Evolutionary conservation across 2,113 vertebrate species (phyloP), one percentile per base, ranked within the genome.

Genomic region (Copsychus sechellarum): DNA sequence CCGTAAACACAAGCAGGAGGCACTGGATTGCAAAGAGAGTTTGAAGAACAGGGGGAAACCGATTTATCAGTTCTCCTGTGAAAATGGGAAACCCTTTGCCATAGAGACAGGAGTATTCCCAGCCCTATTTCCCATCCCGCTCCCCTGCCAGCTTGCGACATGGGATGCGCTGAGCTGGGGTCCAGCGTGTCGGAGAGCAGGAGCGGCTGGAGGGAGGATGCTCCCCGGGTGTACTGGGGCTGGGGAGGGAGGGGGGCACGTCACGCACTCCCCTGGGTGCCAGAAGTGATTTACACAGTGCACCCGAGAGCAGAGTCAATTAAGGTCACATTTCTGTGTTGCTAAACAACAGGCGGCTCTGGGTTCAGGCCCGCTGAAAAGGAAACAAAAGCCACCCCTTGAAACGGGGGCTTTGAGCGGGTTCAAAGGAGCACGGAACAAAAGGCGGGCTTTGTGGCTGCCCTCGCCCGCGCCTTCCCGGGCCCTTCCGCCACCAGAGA

Each of bases 251-350:
- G 43, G 14, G 64, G 62, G 36, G 22, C 62, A 57, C 4, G 1
- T 83, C 92, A 45, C 33, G 5, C 93, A 92, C 92, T 96, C 86
- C 96, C 77, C 51, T 92, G 96, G 62, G 96, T 90, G 96, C 94
- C 93, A 93, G 88, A 93, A 96, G 96, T 97, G 98, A 98, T 98
- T 98, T 98, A 98, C 95, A 95, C 96, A 98, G 98, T 96, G 96
- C 77, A 83, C 93, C 97, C 97, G 93, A 98, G 98, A 98, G 98
- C 98, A 98, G 98, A 99, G 99, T 99, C 99, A 99, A 99, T 99
- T 99, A 99, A 99, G 99, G 99, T 99, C 99, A 99, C 98, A 98
- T 99, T 99, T 99, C 98, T 98, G 98, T 98, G 98, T 98, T 98
- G 98, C 99, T 98, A 99, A 99, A 99, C 98, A 99, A 99, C 98